Percentiles rank a stretch among this genome's conserved stretches.
These are phyloP conservation scores for Anarsia innoxiella DNA, from an alignment of 2,888 invertebrate species.

Conservation along the genomic window DNA sequence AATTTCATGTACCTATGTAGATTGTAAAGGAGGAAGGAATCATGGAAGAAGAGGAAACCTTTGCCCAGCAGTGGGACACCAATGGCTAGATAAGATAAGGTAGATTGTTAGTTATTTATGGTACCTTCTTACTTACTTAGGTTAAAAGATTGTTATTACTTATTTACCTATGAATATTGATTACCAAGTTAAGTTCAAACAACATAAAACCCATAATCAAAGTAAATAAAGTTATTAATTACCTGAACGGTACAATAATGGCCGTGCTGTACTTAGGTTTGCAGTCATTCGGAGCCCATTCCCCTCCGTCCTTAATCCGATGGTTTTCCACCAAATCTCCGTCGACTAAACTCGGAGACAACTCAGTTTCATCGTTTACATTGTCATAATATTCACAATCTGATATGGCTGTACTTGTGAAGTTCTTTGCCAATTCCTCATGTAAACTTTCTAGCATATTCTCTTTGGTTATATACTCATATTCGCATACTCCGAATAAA, in stretches of 20 bases:
- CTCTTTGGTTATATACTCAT: constrained; percentile 61
- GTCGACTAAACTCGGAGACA: constrained; percentile 44
- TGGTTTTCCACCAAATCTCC: constrained; percentile 52
- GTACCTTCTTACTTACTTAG: constrained; percentile 13
- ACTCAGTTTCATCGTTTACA: constrained; percentile 45
- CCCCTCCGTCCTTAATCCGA: constrained; percentile 57
- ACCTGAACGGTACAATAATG: constrained; percentile 86
- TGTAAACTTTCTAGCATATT: constrained; percentile 56
- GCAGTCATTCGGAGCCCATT: constrained; percentile 53
- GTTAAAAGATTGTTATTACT: neutral
- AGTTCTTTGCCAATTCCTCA: constrained; percentile 55
- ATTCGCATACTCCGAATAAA: constrained; percentile 40
- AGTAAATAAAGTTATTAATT: constrained; percentile 14
- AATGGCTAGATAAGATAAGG: neutral
- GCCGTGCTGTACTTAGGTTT: constrained; percentile 81
- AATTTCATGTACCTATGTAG: too few species aligned
- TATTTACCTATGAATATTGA: too few species aligned
- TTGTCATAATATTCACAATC: constrained; percentile 56
- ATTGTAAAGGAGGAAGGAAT: too few species aligned
- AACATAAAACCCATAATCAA: constrained; percentile 8
- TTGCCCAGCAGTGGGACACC: neutral
- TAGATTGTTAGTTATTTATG: neutral
- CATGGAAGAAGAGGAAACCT: too few species aligned
- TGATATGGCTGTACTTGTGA: constrained; percentile 47
- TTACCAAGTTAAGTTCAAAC: neutral